These are phyloP conservation scores for Oreochromis tanganicae DNA, from an alignment of 2,113 vertebrate species.

Conservation along the genomic window DNA sequence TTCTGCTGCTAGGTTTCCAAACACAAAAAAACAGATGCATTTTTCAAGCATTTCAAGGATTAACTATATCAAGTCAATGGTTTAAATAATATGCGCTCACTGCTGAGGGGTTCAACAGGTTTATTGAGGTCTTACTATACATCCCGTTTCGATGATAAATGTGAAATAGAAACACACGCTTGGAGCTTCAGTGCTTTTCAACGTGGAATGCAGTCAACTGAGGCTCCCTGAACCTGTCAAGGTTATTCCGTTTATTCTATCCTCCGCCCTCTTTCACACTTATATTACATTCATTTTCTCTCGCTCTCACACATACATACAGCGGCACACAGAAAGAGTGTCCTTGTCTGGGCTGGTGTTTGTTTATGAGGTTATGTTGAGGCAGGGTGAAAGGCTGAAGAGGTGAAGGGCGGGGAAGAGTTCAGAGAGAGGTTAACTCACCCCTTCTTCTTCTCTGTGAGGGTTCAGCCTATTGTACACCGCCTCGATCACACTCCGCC, in stretches of 20 bases:
- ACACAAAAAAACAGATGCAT: not conserved
- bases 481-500: slow-evolving; percentile 96
- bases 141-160: not conserved
- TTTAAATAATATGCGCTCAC: not conserved
- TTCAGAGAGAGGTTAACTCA: slow-evolving; percentile 73
- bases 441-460: slow-evolving; percentile 97
- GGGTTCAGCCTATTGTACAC: slow-evolving; percentile 98
- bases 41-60: not conserved
- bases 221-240: not conserved
- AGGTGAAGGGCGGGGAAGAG: not conserved
- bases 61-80: not conserved
- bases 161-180: not conserved
- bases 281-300: not conserved
- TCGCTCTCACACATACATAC: not conserved
- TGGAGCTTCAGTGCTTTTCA: not conserved
- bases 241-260: not conserved
- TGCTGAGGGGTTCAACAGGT: not conserved
- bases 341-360: slow-evolving; percentile 26
- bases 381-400: not conserved
- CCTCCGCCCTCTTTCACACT: not conserved
- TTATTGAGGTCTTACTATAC: not conserved
- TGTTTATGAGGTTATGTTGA: slow-evolving; percentile 4
- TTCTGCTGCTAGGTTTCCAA: not conserved
- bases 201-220: not conserved
- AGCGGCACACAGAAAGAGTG: not conserved